Evolutionary conservation across 2,113 vertebrate genomes (phyloP).

Genomic region (Malurus cyaneus): DNA sequence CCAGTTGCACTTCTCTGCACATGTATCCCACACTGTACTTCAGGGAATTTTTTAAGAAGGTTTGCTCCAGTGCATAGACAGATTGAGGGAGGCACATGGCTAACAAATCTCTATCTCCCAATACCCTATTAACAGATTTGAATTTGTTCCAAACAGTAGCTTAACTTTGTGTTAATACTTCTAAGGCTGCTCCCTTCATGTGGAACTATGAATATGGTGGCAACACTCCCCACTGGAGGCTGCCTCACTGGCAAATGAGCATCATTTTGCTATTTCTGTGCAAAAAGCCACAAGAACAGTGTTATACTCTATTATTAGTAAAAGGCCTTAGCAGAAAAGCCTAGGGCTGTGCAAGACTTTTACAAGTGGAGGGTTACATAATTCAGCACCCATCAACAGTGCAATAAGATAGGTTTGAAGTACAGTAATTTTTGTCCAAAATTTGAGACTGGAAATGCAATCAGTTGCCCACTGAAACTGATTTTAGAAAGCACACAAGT

Average conservation of each 20-base stretch:
- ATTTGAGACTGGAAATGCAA: not conserved
- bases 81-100: not conserved
- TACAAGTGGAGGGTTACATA: not conserved
- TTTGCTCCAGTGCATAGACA: not conserved
- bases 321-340: not conserved
- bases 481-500: not conserved
- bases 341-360: not conserved
- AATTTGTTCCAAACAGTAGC: not conserved
- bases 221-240: not conserved
- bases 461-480: not conserved
- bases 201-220: not conserved
- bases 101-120: not conserved
- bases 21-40: fast-evolving
- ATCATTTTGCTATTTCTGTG: not conserved
- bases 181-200: not conserved
- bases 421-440: not conserved
- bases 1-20: not conserved
- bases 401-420: not conserved
- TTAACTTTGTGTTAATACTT: not conserved
- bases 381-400: not conserved
- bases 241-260: not conserved
- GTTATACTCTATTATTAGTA: not conserved
- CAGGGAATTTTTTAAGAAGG: not conserved
- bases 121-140: not conserved
- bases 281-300: not conserved